phyloP scores from a whole-genome alignment of 2,113 vertebrate species.

The Tyrannus savana region DNA sequence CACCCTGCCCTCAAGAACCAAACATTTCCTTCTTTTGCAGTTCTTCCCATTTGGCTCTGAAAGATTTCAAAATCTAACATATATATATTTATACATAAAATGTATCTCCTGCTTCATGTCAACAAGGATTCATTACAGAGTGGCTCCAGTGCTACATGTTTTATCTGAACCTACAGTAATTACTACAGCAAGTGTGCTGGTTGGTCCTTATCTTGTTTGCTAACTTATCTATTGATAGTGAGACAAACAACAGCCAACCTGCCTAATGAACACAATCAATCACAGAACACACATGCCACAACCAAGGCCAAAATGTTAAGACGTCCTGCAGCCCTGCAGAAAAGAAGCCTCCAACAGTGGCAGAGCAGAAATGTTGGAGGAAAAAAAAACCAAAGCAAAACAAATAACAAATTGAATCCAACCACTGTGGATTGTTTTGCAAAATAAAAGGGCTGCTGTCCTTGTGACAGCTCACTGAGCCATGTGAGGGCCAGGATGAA shows the following conservation, averaged over 20 bases:
- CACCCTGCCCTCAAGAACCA: neutral
- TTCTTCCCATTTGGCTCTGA: constrained; percentile 25
- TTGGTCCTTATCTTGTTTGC: constrained; percentile 64
- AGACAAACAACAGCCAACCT: constrained; percentile 73
- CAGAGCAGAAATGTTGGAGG: neutral
- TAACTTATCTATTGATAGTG: constrained; percentile 57
- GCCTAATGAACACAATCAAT: constrained; percentile 75
- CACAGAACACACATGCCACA: constrained; percentile 17
- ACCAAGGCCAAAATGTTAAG: neutral
- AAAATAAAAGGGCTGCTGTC: neutral
- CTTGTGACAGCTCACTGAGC: constrained; percentile 1
- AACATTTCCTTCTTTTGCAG: neutral
- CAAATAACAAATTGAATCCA: neutral
- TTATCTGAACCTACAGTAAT: constrained; percentile 74
- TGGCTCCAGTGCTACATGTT: constrained; percentile 44
- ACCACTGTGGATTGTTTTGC: neutral
- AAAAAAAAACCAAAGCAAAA: neutral
- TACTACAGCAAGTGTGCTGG: constrained; percentile 61
- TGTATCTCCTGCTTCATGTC: constrained; percentile 59
- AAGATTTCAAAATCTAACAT: constrained; percentile 40
- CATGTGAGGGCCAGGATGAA: neutral
- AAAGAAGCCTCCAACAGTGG: neutral
- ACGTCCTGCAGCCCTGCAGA: neutral
- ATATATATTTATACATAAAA: neutral
- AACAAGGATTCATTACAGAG: constrained; percentile 65